Evolutionary conservation across 37 sponge, comb jelly and placozoan genomes (phyloP).

Genomic region (Ianthella basta): DNA sequence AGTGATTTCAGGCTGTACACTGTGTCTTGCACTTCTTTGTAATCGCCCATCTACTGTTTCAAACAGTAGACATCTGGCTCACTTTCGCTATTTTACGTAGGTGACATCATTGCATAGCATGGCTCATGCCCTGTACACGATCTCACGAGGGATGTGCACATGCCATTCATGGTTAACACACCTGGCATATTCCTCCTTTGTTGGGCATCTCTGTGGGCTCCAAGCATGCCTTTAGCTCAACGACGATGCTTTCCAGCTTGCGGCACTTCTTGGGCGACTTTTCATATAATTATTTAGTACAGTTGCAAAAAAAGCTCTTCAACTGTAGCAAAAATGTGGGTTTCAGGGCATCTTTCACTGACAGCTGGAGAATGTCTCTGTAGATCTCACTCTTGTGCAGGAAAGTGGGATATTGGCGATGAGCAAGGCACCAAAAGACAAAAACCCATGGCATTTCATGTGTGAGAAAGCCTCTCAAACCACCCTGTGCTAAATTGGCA

Average conservation of each 20-base stretch:
- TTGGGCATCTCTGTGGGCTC: constrained; percentile 48
- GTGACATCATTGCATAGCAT: too few species aligned
- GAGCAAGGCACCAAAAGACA: constrained; percentile 67
- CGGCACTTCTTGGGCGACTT: constrained; percentile 73
- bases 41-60: too few species aligned
- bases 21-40: too few species aligned
- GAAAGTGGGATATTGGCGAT: too few species aligned
- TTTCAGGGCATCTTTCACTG: constrained; percentile 67
- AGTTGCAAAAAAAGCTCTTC: constrained; percentile 62
- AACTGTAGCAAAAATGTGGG: constrained; percentile 45
- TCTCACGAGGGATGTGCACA: too few species aligned
- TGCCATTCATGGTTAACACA: too few species aligned
- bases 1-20: too few species aligned
- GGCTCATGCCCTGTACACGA: too few species aligned
- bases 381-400: too few species aligned
- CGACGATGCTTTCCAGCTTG: constrained; percentile 60
- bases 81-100: too few species aligned
- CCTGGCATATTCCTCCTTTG: constrained; percentile 51
- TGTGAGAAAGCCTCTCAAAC: constrained; percentile 50
- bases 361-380: too few species aligned
- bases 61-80: too few species aligned
- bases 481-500: constrained; percentile 57
- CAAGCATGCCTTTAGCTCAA: constrained; percentile 45
- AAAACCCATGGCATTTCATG: constrained; percentile 56
- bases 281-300: constrained; percentile 57